Percentiles rank a stretch among this genome's conserved stretches.
These are phyloP conservation scores for Cryptoblepharus egeriae DNA, from an alignment of 2,797 vertebrate genomes.

Conservation along the genomic window DNA sequence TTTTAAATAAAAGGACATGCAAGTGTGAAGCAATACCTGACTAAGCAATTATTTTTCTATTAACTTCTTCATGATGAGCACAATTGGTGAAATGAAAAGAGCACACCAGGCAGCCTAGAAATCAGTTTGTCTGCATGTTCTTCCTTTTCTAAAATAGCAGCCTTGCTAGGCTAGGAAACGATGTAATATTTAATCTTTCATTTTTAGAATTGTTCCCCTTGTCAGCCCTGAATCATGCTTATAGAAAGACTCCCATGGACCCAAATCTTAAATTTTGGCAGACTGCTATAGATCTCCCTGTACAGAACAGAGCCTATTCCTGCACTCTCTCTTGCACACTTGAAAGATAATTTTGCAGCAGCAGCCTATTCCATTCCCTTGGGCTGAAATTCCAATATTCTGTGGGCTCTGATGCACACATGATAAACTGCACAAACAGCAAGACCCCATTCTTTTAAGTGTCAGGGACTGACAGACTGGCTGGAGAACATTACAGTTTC, in stretches of 20 bases:
- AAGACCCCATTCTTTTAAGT: background rate
- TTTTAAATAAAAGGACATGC: background rate
- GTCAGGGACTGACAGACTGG: background rate
- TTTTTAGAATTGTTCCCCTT: background rate
- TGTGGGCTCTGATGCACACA: background rate
- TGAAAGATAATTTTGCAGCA: background rate
- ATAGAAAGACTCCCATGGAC: background rate
- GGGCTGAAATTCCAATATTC: background rate
- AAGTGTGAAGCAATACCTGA: background rate
- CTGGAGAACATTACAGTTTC: background rate
- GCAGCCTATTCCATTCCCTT: background rate
- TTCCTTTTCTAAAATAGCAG: background rate
- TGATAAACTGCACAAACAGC: background rate
- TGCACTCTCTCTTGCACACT: background rate
- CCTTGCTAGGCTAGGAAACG: background rate
- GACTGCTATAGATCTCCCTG: background rate
- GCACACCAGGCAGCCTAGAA: background rate
- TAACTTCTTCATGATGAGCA: background rate
- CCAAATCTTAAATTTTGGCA: background rate
- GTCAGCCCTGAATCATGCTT: background rate
- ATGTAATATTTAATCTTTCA: background rate
- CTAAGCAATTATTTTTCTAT: background rate
- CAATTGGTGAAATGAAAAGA: background rate
- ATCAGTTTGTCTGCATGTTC: background rate
- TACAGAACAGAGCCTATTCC: background rate